phyloP scores from a whole-genome alignment of 2,888 invertebrate species.

The Acrobasis consociella region DNA sequence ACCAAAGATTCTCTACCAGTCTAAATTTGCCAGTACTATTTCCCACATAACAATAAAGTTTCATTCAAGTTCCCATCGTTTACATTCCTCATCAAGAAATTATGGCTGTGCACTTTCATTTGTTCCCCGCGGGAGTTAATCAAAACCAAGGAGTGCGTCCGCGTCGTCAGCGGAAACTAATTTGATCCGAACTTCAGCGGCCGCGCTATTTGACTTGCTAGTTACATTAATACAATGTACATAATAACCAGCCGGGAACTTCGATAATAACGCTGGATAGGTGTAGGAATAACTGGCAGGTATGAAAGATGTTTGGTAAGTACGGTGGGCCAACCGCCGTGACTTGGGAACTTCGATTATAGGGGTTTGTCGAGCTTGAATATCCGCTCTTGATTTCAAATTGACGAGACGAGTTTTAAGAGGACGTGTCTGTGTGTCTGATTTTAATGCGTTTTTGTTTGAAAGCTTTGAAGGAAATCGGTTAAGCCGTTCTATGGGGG shows the following conservation, averaged over 20 bases:
- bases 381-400: constrained; percentile 60
- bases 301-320: constrained; percentile 42
- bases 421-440: too few relatives aligned
- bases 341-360: constrained; percentile 57
- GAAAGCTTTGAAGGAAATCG: too few relatives aligned
- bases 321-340: constrained; percentile 55
- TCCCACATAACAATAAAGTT: not conserved
- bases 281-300: constrained; percentile 37
- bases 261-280: constrained; percentile 45
- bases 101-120: constrained; percentile 45
- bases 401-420: too few relatives aligned
- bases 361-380: constrained; percentile 53
- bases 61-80: constrained; percentile 13
- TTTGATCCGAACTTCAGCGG: constrained; percentile 69
- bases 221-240: constrained; percentile 69
- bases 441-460: too few relatives aligned
- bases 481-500: too few relatives aligned
- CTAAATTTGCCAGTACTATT: not conserved
- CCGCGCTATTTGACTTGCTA: constrained; percentile 65
- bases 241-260: constrained; percentile 52
- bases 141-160: constrained; percentile 55
- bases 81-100: constrained; percentile 30
- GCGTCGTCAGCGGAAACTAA: constrained; percentile 69
- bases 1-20: too few relatives aligned
- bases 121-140: constrained; percentile 64